phyloP scores from a whole-genome alignment of 2,888 invertebrate species.

The Tethea ocularis region DNA sequence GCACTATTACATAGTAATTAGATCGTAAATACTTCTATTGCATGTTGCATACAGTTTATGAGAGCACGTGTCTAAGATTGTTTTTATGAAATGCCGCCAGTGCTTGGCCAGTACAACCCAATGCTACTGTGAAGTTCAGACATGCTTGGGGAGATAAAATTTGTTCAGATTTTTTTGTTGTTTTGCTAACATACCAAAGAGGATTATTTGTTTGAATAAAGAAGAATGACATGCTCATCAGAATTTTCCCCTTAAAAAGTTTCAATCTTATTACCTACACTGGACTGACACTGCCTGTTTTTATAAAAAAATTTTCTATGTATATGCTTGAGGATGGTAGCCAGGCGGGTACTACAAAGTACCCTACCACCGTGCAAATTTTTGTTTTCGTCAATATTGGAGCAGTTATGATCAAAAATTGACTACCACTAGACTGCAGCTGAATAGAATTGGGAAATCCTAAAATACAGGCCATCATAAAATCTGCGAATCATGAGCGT shows the following conservation, averaged over 20 bases:
- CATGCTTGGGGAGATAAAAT: too few species aligned
- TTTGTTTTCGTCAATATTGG: background rate
- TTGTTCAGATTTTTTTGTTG: background rate
- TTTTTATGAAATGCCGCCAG: background rate
- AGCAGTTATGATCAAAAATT: background rate
- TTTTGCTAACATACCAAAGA: background rate
- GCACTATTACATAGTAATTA: constrained; percentile 19
- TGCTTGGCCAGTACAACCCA: too few species aligned
- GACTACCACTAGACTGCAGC: background rate
- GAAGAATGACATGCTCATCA: background rate
- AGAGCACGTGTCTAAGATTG: constrained; percentile 18
- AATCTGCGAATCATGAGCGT: constrained; percentile 3
- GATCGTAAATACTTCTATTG: constrained; percentile 22
- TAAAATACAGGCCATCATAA: background rate
- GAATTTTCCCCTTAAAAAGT: background rate
- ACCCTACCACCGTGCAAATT: too few species aligned
- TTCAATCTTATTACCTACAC: background rate
- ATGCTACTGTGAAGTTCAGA: background rate
- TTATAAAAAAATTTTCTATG: too few species aligned
- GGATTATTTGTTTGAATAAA: background rate
- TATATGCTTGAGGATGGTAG: too few species aligned
- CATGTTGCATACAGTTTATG: constrained; percentile 25
- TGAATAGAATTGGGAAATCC: background rate
- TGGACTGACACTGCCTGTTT: background rate
- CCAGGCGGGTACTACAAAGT: too few species aligned